Evolutionary conservation across 2,797 vertebrate genomes (phyloP), one percentile per base, ranked within the genome.

Genomic region (Megalops cyprinoides): DNA sequence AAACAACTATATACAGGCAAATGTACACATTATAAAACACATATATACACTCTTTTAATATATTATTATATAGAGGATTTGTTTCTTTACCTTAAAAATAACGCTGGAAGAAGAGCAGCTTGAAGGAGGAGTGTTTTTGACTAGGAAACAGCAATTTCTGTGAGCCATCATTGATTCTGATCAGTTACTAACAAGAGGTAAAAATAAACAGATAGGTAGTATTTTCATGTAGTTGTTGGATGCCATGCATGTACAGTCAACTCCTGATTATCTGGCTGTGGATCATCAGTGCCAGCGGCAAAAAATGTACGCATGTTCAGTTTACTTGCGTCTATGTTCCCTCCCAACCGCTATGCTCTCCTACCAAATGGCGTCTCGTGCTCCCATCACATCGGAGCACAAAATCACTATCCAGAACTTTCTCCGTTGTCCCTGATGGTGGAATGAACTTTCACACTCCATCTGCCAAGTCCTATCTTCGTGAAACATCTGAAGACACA

Each of bases 11-110:
- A 94, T 92, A 95, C 90, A 92, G 88, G 90, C 91, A 93, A 92
- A 95, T 96, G 90, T 95, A 95, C 94, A 95, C 90, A 92, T 94
- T 95, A 96, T 95, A 93, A 92, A 93, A 95, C 93, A 94, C 89
- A 90, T 95, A 95, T 95, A 94, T 94, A 96, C 94, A 95, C 90
- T 92, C 91, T 92, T 93, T 94, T 90, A 95, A 96, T 96, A 96
- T 96, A 96, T 96, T 96, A 96, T 95, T 95, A 94, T 95, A 95
- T 95, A 94, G 91, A 94, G 89, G 92, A 93, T 93, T 95, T 91
- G 91, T 87, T 85, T 88, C 60, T 87, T 84, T 86, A 85, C 81
- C 84, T 89, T 93, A 85, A 87, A 88, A 85, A 69, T 83, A 91
- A 91, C 81, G 78, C 81, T 85, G 89, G 88, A 93, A 91, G 90